phyloP scores from a whole-genome alignment of 2,113 vertebrate genomes.

The Fulmarus glacialis region DNA sequence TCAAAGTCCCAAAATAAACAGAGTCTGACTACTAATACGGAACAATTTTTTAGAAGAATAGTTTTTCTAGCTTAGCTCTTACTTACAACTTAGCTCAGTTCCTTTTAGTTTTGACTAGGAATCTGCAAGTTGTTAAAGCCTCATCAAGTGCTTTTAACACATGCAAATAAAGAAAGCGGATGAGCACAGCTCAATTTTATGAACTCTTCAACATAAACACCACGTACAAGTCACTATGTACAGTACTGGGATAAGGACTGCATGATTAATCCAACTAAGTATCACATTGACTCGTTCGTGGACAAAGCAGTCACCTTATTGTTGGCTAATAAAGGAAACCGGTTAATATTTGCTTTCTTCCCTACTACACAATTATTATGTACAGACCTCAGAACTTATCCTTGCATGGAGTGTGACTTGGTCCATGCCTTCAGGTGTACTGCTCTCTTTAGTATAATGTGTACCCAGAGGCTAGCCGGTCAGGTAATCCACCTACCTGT shows the following conservation, averaged over 20 bases:
- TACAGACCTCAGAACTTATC: not conserved
- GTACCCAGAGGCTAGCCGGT: not conserved
- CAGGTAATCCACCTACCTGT: not conserved
- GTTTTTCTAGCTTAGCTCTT: not conserved
- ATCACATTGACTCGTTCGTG: not conserved
- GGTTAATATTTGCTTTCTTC: constrained; percentile 81
- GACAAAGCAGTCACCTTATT: not conserved
- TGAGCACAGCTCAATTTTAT: not conserved
- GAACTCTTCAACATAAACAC: not conserved
- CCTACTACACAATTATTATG: constrained; percentile 62
- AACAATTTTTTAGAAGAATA: not conserved
- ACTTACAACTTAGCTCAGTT: not conserved
- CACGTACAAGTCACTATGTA: not conserved
- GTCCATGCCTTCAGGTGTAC: constrained; percentile 52
- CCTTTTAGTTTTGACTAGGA: not conserved
- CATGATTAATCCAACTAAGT: not conserved
- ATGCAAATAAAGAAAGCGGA: not conserved
- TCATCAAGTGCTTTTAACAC: not conserved
- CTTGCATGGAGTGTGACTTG: not conserved
- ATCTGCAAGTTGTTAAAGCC: not conserved
- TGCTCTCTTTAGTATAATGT: not conserved
- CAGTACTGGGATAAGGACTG: not conserved
- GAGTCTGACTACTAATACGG: not conserved
- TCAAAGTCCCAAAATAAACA: not conserved
- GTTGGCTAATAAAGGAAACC: constrained; percentile 68